Conservation (phyloP, 1,140 invertebrate genomes). For the Drosophila nigrodunni region DNA sequence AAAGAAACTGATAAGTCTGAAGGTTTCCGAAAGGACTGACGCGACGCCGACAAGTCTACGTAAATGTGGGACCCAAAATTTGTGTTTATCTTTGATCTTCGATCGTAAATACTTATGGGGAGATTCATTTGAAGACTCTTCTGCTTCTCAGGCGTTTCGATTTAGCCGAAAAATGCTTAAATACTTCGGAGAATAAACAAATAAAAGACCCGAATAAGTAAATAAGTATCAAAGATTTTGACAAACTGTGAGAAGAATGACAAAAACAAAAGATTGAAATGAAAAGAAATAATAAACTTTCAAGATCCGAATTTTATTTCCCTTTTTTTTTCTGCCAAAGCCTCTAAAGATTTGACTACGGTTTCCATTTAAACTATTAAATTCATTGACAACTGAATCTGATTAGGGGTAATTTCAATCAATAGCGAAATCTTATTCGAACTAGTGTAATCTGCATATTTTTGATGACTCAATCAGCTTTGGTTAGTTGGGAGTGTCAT, state of each 20-base stretch:
- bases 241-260: slow-evolving; percentile 15
- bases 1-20: slow-evolving; percentile 12
- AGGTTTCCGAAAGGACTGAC: slow-evolving; percentile 4
- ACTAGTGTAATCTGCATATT: not conserved
- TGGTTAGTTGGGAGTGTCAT: slow-evolving; percentile 19
- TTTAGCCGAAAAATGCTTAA: slow-evolving; percentile 38
- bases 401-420: slow-evolving; percentile 17
- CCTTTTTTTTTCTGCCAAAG: slow-evolving; percentile 10
- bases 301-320: not conserved
- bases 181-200: slow-evolving; percentile 43
- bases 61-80: not conserved
- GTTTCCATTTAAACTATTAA: slow-evolving; percentile 3
- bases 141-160: slow-evolving; percentile 24
- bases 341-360: too few relatives aligned
- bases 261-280: slow-evolving; percentile 1
- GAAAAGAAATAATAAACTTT: slow-evolving; percentile 35
- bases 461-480: slow-evolving; percentile 43
- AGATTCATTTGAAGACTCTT: not conserved
- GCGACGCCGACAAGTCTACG: slow-evolving; percentile 32
- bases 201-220: slow-evolving; percentile 16
- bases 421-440: slow-evolving; percentile 20
- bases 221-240: slow-evolving; percentile 16
- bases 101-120: slow-evolving; percentile 7
- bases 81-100: slow-evolving; percentile 18
- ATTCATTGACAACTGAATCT: not conserved